A percentile compares a stretch with the other conserved stretches of the same genome.
These are phyloP conservation scores for Brachyhypopomus occidentalis DNA, from an alignment of 2,113 vertebrate species.

Conservation along the genomic window DNA sequence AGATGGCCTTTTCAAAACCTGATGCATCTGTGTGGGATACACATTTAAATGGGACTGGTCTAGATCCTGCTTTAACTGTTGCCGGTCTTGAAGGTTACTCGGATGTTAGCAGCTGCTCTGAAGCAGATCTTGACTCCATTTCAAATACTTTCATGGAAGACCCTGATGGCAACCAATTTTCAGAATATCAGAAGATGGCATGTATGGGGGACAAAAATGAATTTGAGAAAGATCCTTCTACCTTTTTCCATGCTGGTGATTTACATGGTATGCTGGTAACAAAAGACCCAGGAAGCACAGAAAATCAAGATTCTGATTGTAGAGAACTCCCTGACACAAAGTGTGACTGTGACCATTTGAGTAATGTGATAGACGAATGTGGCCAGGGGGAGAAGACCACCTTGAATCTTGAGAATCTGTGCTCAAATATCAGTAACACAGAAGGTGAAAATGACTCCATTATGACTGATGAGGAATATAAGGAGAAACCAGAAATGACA, in stretches of 20 bases:
- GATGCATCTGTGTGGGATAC: constrained; percentile 53
- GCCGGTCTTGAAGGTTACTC: constrained; percentile 66
- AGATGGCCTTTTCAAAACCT: constrained; percentile 47
- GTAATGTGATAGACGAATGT: background rate
- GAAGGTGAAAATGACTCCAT: background rate
- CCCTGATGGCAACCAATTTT: constrained; percentile 29
- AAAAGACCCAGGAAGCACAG: too few species aligned
- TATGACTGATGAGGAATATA: constrained; percentile 39
- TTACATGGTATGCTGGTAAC: background rate
- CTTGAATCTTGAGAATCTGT: constrained; percentile 12
- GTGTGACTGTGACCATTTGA: background rate
- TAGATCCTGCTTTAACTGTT: constrained; percentile 59
- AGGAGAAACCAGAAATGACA: background rate
- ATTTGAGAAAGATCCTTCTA: background rate
- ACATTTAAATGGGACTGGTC: constrained; percentile 60
- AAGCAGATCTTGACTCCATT: constrained; percentile 56
- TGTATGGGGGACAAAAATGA: constrained; percentile 25
- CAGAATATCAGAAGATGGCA: constrained; percentile 37
- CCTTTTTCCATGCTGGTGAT: background rate
- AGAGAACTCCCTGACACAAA: background rate
- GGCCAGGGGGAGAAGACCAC: background rate
- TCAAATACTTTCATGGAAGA: constrained; percentile 59
- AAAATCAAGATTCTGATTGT: background rate
- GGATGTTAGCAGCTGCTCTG: constrained; percentile 72
- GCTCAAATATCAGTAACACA: constrained; percentile 20